Evolutionary conservation across 2,888 invertebrate species (phyloP), one percentile per base, ranked within the genome.

Genomic region (Byasa hedistus): DNA sequence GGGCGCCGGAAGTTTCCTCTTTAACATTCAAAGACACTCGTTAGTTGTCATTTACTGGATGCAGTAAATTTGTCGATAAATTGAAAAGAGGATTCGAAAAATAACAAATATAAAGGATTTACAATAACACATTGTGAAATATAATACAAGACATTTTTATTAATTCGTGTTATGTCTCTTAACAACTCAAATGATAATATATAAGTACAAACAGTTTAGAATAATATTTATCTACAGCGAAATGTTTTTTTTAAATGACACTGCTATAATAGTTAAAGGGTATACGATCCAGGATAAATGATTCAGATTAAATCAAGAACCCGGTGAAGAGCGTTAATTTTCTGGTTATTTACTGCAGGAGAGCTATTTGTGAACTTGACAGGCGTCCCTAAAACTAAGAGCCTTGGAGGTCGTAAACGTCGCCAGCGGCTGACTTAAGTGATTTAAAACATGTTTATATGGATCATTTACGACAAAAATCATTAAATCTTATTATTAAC

Each of bases 371-470:
- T 78, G 81, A 75, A 77, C 75, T 75, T 79, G 69, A 73, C 73
- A 74, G 74, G 78, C 80, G 81, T 80, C 83, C 44, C 86, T 82
- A 57, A 83, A 85, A 83, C 88, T 89, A 89, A 89, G 89, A 86
- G 86, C 87, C 84, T 84, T 79, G 64, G 79, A 78, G 84, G 86
- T 86, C 86, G 87, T 90, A 89, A 90, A 90, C 87, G 89, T 90
- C 90, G 88, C 82, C 81, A 82, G 78, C 87, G 88, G 81, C 85
- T 88, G 90, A 87, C 89, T 89, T 88, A 77, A 81, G 89, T 89
- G 90, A 91, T 91, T 91, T 91, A 91, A 88, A 85, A 78, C 87
- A 84, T 89, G 89, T 91, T 91, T 91, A 90, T 90, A 89, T 89
- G 88, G 86, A 87, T 85, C 82, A 83, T 82, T 84, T 69, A 27